Base-by-base conservation (phyloP, 1,140 invertebrate genomes). In the Medauroidea extradentata region DNA sequence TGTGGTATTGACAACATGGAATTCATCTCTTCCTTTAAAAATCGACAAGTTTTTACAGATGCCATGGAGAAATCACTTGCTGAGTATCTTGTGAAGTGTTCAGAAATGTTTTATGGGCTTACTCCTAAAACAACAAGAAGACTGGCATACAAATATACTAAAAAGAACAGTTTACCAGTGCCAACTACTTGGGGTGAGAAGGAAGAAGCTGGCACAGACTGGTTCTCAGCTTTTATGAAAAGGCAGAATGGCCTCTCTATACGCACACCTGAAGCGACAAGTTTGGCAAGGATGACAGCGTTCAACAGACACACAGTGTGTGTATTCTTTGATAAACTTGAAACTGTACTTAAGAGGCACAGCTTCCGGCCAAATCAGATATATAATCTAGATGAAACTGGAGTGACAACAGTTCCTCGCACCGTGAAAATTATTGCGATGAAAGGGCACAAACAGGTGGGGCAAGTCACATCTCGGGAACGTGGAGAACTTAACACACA, bases 341-440 rank as follows among this genome's bases (percentile, higher is more conserved):
- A 11, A 16, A 49, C 11, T 25, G 46, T 49, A 11, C 11, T 49
- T 13, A 49, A 49, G 4, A 13, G 46, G 11, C 46, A 18, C 19
- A 13, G 11, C 46, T 18, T 49, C 11, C 63, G 57, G 74, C 75
- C 63, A 63, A 25, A 16, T 43, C 5, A 55, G 58, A 71, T 75
- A 24, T 75, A 61, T 56, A 75, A 75, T 59, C 62, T 72, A 21
- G 72, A 74, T 65, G 74, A 75, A 63, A 74, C 70, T 19, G 73
- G 71, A 18, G 50, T 70, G n/a, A 66, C 66, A 46, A 73, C 69
- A 42, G 72, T 73, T 3, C 67, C 70, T 24, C 67, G 59, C 39
- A 66, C 70, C 19, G 46, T 42, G 29, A 72, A 69, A 29, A 61
- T 74, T 34, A 57, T 71, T 13, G 61, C 66, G 25, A 14, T 4